phyloP scores from a whole-genome alignment of 2,113 vertebrate genomes.

The Platysteira castanea region DNA sequence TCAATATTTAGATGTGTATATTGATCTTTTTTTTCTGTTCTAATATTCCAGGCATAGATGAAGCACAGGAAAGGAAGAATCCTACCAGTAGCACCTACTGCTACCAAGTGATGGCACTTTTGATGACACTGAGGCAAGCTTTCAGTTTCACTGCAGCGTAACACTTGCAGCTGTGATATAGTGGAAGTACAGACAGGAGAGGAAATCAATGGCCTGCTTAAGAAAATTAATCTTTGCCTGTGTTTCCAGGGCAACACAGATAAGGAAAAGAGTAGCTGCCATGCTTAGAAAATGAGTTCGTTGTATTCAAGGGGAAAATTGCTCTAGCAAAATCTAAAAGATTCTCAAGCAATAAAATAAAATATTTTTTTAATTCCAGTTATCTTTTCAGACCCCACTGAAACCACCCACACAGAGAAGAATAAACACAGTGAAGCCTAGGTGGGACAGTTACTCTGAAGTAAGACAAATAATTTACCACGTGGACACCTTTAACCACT shows the following conservation, averaged over 20 bases:
- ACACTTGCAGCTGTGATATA: background rate
- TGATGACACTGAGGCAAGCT: background rate
- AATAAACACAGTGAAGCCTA: background rate
- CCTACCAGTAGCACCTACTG: background rate
- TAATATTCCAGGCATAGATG: background rate
- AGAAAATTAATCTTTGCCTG: slow-evolving; percentile 14
- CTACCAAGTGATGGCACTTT: background rate
- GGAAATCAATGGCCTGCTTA: background rate
- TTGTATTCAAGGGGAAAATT: background rate
- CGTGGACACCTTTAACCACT: background rate
- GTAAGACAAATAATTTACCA: background rate
- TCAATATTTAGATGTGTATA: background rate
- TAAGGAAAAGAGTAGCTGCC: background rate
- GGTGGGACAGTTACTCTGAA: background rate
- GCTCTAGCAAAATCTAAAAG: background rate
- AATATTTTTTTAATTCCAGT: background rate
- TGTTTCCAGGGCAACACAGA: slow-evolving; percentile 24
- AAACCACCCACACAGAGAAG: background rate
- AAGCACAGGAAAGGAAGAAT: background rate
- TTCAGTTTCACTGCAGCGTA: background rate
- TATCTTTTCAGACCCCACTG: background rate
- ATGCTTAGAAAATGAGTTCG: background rate
- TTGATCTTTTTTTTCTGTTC: background rate
- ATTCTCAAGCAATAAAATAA: background rate
- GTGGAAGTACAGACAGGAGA: background rate